phyloP scores from a whole-genome alignment of 2,797 vertebrate genomes.

The Pygocentrus nattereri region DNA sequence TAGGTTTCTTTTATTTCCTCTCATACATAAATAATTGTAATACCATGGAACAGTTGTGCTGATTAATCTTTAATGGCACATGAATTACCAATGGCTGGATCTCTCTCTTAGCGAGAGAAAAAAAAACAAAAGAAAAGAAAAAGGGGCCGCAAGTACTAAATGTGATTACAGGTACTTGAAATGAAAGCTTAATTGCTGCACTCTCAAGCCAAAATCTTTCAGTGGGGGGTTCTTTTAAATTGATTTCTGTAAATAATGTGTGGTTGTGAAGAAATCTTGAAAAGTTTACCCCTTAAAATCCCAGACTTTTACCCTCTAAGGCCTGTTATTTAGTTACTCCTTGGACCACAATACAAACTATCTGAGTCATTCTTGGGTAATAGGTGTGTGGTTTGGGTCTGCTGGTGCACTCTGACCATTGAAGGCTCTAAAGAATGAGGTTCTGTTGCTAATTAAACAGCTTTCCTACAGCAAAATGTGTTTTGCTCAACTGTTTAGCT shows the following conservation, averaged over 20 bases:
- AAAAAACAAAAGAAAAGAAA: neutral
- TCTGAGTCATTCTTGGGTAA: too few relatives aligned
- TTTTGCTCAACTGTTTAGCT: too few relatives aligned
- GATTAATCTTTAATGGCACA: constrained; percentile 52
- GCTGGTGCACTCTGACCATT: too few relatives aligned
- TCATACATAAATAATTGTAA: constrained; percentile 51
- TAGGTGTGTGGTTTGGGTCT: too few relatives aligned
- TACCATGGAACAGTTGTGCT: constrained; percentile 41
- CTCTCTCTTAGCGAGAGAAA: neutral
- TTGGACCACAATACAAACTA: too few relatives aligned
- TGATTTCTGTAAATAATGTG: neutral
- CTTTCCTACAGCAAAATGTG: too few relatives aligned
- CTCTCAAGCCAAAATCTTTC: neutral
- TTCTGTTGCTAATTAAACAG: too few relatives aligned
- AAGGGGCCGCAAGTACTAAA: constrained; percentile 10
- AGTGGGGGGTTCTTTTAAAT: neutral
- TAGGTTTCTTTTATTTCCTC: constrained; percentile 43
- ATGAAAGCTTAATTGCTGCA: neutral
- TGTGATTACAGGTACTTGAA: constrained; percentile 22
- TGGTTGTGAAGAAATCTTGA: neutral
- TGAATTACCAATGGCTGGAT: constrained; percentile 45
- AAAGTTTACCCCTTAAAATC: too few relatives aligned
- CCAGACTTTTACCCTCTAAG: too few relatives aligned
- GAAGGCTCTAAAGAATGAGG: too few relatives aligned
- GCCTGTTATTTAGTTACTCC: too few relatives aligned